phyloP scores from a whole-genome alignment of 2,888 invertebrate genomes.

The Tortricodes alternella region DNA sequence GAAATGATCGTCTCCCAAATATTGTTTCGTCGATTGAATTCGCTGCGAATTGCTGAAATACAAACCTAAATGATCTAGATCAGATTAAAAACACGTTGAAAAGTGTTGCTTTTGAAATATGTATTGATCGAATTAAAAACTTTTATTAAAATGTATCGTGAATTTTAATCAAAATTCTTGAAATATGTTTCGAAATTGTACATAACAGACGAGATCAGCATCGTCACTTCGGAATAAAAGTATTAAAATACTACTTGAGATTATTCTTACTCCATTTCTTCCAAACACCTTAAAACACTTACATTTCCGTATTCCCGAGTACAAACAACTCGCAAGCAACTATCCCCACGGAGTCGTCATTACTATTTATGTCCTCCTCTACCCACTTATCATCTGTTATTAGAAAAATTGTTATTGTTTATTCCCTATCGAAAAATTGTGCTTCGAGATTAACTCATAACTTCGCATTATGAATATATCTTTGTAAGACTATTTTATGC shows the following conservation, averaged over 20 bases:
- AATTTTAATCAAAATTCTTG: no score
- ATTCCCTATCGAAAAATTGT: not conserved
- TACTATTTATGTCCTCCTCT: not conserved
- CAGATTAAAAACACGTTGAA: no score
- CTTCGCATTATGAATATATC: not conserved
- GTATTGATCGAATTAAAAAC: no score
- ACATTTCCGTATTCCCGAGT: not conserved
- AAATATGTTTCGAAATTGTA: no score
- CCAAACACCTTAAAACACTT: not conserved
- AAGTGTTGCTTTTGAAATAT: no score
- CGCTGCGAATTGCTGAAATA: no score
- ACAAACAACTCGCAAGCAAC: not conserved
- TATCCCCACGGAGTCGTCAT: not conserved
- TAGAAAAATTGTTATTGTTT: slow-evolving; percentile 5
- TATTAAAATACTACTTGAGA: not conserved
- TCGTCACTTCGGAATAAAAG: no score
- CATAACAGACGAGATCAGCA: no score
- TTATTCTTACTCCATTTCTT: not conserved
- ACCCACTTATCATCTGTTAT: not conserved
- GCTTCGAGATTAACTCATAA: not conserved
- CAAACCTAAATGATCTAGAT: no score
- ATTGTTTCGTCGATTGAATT: no score
- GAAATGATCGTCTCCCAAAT: no score
- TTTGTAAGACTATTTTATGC: not conserved
- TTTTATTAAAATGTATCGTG: no score